A percentile compares a stretch with the other conserved stretches of the same genome.
Conservation (phyloP, 2,113 vertebrate genomes). For the Dipodomys spectabilis region DNA sequence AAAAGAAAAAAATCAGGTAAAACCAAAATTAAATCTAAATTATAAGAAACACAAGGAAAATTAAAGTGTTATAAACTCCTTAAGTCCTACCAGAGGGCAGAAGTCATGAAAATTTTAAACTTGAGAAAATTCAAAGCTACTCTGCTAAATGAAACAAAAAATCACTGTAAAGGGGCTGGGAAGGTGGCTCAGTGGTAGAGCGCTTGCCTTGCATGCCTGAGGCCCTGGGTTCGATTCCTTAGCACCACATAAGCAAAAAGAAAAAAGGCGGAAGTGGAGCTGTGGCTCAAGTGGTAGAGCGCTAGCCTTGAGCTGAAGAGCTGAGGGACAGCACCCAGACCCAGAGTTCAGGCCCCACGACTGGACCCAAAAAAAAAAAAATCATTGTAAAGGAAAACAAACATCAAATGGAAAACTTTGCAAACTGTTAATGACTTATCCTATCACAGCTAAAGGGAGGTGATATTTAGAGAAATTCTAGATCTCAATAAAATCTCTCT, state of each 20-base stretch:
- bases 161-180: not conserved
- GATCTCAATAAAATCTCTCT: too few relatives aligned
- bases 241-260: too few relatives aligned
- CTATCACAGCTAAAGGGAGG: too few relatives aligned
- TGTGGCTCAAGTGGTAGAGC: too few relatives aligned
- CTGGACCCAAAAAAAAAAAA: not conserved
- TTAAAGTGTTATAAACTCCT: conserved; percentile 17
- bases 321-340: too few relatives aligned
- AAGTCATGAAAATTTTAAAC: not conserved
- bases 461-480: too few relatives aligned
- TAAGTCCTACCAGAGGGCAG: not conserved
- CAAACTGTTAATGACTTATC: not conserved
- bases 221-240: too few relatives aligned
- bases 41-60: not conserved
- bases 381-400: not conserved
- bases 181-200: too few relatives aligned
- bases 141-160: not conserved
- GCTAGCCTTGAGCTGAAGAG: too few relatives aligned
- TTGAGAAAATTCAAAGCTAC: not conserved
- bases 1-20: not conserved
- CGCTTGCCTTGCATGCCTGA: too few relatives aligned
- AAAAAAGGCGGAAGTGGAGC: too few relatives aligned
- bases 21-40: not conserved
- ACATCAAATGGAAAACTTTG: not conserved
- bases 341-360: too few relatives aligned